phyloP scores from a whole-genome alignment of 2,888 invertebrate species.

The Caenorhabditis imperialis region DNA sequence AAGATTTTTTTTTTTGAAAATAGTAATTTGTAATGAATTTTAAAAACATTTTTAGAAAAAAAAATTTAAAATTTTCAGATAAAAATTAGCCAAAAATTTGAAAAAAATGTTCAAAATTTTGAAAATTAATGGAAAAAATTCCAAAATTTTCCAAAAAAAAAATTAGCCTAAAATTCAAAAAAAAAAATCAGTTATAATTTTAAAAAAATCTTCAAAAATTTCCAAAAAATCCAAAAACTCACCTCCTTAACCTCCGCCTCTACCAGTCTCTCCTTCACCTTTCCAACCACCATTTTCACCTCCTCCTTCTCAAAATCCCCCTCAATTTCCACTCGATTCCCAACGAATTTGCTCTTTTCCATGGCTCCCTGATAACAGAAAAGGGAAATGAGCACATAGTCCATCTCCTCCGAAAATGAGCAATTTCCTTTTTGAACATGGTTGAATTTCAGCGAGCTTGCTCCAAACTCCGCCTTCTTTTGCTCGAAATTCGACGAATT shows the following conservation, averaged over 20 bases:
- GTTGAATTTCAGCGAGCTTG: background rate
- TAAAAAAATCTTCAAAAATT: background rate
- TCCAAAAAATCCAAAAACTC: background rate
- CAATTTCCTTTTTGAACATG: no score
- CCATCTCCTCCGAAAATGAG: background rate
- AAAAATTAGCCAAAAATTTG: no score
- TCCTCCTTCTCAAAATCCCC: background rate
- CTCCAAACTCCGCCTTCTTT: background rate
- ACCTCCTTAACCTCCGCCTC: slow-evolving; percentile 14
- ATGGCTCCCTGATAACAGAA: background rate
- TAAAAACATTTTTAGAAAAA: no score
- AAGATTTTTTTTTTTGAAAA: no score
- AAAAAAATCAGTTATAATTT: no score
- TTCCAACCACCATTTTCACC: background rate
- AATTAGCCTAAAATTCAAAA: no score
- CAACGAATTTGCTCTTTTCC: slow-evolving; percentile 12
- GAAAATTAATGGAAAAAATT: no score
- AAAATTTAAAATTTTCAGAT: no score
- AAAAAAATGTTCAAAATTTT: no score
- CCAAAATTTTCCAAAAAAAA: no score
- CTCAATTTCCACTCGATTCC: slow-evolving; percentile 19
- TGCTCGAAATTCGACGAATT: slow-evolving; percentile 3
- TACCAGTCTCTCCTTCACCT: background rate
- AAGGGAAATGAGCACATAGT: slow-evolving; percentile 12
- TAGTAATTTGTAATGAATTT: no score